Evolutionary conservation across 2,113 vertebrate genomes (phyloP).

Genomic region (Gasterosteus nipponicus): DNA sequence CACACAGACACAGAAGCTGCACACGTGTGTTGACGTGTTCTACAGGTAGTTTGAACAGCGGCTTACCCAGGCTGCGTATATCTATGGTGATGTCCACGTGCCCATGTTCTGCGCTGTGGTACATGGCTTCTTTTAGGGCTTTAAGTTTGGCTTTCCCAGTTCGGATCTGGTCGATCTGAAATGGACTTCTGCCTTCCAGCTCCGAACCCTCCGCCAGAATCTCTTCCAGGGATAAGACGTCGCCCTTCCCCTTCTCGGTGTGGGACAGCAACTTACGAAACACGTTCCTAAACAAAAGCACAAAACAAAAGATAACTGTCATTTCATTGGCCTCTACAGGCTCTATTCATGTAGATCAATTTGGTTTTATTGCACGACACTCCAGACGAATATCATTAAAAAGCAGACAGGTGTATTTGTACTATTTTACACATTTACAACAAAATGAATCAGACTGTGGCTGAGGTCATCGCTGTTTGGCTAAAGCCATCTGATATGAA

Average conservation of each 20-base stretch:
- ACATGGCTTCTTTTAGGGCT: slow-evolving; percentile 97
- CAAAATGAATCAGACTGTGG: neutral
- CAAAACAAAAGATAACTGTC: neutral
- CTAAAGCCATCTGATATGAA: neutral
- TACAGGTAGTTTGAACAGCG: neutral
- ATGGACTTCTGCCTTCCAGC: slow-evolving; percentile 84
- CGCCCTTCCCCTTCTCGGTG: slow-evolving; percentile 92
- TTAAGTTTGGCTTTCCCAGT: slow-evolving; percentile 95
- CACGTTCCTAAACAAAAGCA: slow-evolving; percentile 86
- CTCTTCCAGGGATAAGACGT: slow-evolving; percentile 96
- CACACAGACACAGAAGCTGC: neutral
- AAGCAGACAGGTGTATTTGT: neutral
- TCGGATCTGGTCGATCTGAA: slow-evolving; percentile 87
- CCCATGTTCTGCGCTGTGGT: slow-evolving; percentile 95
- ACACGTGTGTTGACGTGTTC: neutral
- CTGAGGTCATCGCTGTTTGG: neutral
- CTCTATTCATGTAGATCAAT: neutral
- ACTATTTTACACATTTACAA: neutral
- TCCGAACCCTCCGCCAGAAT: slow-evolving; percentile 95
- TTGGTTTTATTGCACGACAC: neutral
- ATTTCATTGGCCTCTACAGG: neutral
- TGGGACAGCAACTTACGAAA: slow-evolving; percentile 96
- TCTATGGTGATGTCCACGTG: slow-evolving; percentile 97
- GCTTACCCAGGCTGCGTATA: slow-evolving; percentile 93
- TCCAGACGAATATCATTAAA: neutral